Evolutionary conservation across 1,140 invertebrate species (phyloP).

Genomic region (Anastatus disparis): DNA sequence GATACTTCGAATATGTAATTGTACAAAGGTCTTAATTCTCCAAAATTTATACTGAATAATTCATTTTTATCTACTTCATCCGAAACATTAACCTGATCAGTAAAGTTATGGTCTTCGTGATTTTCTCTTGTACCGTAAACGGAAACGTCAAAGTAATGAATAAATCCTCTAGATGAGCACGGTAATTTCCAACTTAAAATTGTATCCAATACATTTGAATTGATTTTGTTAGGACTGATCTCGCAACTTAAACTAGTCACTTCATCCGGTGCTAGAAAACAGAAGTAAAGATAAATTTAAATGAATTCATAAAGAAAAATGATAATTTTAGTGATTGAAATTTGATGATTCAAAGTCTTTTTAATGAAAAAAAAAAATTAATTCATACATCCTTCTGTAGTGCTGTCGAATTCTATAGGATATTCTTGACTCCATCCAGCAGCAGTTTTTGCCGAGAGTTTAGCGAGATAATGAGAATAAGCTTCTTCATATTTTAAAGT

Average conservation of each 20-base stretch:
- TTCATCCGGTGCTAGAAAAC: slow-evolving; percentile 48
- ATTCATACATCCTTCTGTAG: slow-evolving; percentile 11
- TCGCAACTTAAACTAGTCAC: slow-evolving; percentile 48
- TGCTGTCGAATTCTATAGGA: slow-evolving; percentile 29
- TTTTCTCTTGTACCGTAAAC: slow-evolving; percentile 44
- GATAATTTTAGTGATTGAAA: background rate
- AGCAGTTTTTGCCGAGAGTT: slow-evolving; percentile 51
- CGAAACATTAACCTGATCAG: slow-evolving; percentile 5
- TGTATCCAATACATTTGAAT: slow-evolving; percentile 50
- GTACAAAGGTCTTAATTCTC: slow-evolving; percentile 51
- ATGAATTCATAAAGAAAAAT: background rate
- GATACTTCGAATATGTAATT: slow-evolving; percentile 52
- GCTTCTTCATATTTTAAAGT: slow-evolving; percentile 31
- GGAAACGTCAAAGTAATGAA: slow-evolving; percentile 51
- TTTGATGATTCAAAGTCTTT: background rate
- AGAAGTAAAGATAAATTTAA: slow-evolving; percentile 1
- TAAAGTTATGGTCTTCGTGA: slow-evolving; percentile 36
- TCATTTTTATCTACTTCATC: slow-evolving; percentile 43
- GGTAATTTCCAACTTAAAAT: slow-evolving; percentile 53
- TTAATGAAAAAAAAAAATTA: too few species aligned
- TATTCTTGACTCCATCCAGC: slow-evolving; percentile 51
- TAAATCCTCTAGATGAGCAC: slow-evolving; percentile 49
- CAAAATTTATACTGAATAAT: slow-evolving; percentile 44
- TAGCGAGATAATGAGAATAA: slow-evolving; percentile 48
- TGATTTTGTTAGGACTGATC: slow-evolving; percentile 35